Evolutionary conservation across 2,888 invertebrate genomes (phyloP).

Genomic region (Melipona bicolor): DNA sequence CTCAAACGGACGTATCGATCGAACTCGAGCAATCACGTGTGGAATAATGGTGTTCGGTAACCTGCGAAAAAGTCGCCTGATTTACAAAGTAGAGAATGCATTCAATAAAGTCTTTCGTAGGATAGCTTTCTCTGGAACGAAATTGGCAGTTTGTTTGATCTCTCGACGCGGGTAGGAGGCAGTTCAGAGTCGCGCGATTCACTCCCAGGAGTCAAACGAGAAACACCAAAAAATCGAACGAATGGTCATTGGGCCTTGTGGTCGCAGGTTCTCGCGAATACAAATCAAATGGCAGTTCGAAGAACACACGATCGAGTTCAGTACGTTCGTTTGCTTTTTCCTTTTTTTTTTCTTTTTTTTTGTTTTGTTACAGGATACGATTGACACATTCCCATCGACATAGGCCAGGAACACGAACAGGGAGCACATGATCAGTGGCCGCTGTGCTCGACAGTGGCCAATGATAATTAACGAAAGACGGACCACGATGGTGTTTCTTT

Average conservation of each 20-base stretch:
- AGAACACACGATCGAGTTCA: constrained; percentile 55
- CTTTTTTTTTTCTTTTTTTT: too few relatives aligned
- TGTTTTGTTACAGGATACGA: constrained; percentile 26
- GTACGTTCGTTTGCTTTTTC: constrained; percentile 4
- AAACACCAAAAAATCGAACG: constrained; percentile 1
- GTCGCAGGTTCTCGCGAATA: constrained; percentile 25
- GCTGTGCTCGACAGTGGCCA: constrained; percentile 16
- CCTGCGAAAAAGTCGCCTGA: constrained; percentile 8
- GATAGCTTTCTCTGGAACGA: constrained; percentile 16
- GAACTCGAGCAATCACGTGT: constrained; percentile 12
- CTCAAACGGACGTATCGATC: constrained; percentile 14
- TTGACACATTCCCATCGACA: constrained; percentile 36
- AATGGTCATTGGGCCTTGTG: not conserved
- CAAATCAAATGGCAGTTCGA: constrained; percentile 62
- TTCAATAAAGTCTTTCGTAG: constrained; percentile 1
- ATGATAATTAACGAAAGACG: constrained; percentile 69
- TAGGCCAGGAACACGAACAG: constrained; percentile 65
- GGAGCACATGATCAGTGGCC: constrained; percentile 21
- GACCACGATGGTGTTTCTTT: constrained; percentile 57
- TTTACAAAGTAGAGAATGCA: not conserved
- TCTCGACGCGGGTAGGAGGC: not conserved
- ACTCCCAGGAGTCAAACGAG: constrained; percentile 3
- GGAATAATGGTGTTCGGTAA: constrained; percentile 2
- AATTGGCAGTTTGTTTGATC: constrained; percentile 38
- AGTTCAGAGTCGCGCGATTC: not conserved